Conservation (phyloP, 2,113 vertebrate species). For the Hystrix brachyura region DNA sequence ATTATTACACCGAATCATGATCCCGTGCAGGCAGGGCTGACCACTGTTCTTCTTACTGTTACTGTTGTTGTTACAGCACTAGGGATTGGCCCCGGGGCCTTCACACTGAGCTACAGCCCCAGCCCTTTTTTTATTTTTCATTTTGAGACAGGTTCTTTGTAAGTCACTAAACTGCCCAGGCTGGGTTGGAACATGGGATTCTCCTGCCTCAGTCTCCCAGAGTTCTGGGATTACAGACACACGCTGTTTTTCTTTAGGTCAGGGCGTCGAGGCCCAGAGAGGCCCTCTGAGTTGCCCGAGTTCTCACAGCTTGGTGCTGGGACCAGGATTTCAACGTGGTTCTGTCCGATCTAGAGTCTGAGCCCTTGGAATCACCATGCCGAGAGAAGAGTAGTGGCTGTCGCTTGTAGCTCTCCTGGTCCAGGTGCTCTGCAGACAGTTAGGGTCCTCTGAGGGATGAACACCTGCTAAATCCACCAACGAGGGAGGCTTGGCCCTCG, state of each 20-base stretch:
- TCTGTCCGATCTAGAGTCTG: background rate
- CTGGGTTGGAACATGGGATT: background rate
- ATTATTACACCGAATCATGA: background rate
- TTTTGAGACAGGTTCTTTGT: background rate
- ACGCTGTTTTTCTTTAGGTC: background rate
- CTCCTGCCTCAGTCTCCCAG: background rate
- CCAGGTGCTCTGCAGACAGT: background rate
- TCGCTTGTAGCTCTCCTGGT: background rate
- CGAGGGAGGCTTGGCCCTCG: background rate
- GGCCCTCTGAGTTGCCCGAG: background rate
- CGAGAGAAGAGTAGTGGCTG: background rate
- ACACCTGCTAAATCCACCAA: background rate
- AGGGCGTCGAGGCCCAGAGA: background rate
- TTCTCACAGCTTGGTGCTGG: background rate
- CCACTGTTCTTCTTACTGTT: background rate
- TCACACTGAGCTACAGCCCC: background rate
- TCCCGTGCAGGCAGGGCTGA: background rate
- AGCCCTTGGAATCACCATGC: background rate
- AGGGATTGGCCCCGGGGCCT: background rate
- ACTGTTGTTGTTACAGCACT: background rate
- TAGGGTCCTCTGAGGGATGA: too few relatives aligned
- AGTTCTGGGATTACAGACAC: background rate
- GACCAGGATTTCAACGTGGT: background rate
- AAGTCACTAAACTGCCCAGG: background rate
- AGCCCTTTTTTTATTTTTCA: background rate